A percentile compares a stretch with the other conserved stretches of the same genome.
These are phyloP conservation scores for Pteropus alecto DNA, from an alignment of 2,113 vertebrate species.

Conservation along the genomic window DNA sequence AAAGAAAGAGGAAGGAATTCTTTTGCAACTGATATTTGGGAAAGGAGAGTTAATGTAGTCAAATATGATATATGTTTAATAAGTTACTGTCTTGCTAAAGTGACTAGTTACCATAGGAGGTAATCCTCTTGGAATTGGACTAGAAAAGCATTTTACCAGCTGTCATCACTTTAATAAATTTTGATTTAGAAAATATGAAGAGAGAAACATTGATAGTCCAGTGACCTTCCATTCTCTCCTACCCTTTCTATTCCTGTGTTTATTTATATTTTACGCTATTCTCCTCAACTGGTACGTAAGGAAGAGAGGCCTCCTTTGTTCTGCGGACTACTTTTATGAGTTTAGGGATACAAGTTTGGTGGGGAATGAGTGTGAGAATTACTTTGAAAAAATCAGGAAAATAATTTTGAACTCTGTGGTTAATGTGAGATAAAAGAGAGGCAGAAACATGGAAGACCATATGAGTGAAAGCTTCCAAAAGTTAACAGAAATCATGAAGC, in stretches of 20 bases:
- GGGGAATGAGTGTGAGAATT: not conserved
- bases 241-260: not conserved
- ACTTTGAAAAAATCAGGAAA: constrained; percentile 13
- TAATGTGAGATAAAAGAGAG: not conserved
- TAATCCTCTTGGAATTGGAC: constrained; percentile 2
- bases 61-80: not conserved
- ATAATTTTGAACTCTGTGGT: not conserved
- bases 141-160: not conserved
- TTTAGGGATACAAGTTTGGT: not conserved
- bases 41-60: not conserved
- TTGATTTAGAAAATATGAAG: not conserved
- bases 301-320: not conserved
- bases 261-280: not conserved
- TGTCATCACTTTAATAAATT: not conserved
- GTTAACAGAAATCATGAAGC: not conserved
- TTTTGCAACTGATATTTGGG: not conserved
- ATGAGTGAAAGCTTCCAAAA: not conserved
- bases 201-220: not conserved
- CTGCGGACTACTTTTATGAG: not conserved
- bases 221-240: not conserved
- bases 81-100: not conserved
- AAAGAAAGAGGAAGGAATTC: not conserved
- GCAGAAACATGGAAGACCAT: not conserved
- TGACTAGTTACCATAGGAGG: not conserved
- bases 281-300: not conserved